Conservation (phyloP, 2,113 vertebrate genomes). For the Isurus oxyrinchus region DNA sequence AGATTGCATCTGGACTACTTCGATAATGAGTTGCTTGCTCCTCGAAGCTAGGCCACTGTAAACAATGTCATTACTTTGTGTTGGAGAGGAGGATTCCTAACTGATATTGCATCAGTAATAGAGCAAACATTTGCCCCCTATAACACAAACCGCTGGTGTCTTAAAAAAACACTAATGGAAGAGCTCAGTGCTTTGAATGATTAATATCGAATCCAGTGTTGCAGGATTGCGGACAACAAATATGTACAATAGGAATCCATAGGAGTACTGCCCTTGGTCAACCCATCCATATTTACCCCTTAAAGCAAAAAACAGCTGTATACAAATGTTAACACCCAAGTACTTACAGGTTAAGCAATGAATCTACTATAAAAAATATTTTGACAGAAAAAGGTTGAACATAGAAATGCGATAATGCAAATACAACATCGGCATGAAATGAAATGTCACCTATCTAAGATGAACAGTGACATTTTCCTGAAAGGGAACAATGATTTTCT, state of each 20-base stretch:
- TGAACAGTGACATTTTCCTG: background rate
- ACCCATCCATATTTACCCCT: background rate
- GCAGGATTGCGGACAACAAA: background rate
- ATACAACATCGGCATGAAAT: background rate
- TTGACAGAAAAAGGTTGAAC: background rate
- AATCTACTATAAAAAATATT: background rate
- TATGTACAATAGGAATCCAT: background rate
- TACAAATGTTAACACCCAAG: background rate
- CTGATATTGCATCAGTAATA: slow-evolving; percentile 26
- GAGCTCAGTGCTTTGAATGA: background rate
- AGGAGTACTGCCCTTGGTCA: background rate
- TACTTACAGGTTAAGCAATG: background rate
- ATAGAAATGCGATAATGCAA: background rate
- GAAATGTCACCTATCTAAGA: background rate
- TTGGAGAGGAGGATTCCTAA: slow-evolving; percentile 27
- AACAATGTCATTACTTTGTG: slow-evolving; percentile 36
- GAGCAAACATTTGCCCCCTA: background rate
- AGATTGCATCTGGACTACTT: slow-evolving; percentile 40
- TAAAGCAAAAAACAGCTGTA: background rate
- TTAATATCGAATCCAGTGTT: background rate
- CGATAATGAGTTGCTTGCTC: slow-evolving; percentile 39
- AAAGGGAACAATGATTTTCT: background rate
- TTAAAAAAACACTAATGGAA: background rate
- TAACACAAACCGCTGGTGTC: background rate
- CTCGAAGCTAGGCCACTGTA: slow-evolving; percentile 35